Percentiles rank a stretch among this genome's conserved stretches.
Evolutionary conservation across 1,140 invertebrate species (phyloP).

Genomic region (Schlechtendalia chinensis): DNA sequence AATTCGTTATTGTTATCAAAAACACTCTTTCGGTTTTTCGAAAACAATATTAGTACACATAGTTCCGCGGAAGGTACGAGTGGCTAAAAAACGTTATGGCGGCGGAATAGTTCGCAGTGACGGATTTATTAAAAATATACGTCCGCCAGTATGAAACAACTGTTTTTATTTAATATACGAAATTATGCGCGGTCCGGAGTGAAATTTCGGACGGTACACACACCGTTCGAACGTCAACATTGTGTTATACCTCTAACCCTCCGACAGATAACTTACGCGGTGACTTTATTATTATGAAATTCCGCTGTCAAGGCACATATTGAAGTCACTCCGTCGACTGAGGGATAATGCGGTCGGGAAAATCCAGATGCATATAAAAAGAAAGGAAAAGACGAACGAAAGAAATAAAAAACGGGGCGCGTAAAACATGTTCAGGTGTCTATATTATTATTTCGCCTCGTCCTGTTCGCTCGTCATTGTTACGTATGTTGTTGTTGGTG

Average conservation of each 20-base stretch:
- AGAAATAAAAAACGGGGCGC: not conserved
- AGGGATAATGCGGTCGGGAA: not conserved
- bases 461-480: constrained; percentile 11
- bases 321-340: not conserved
- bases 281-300: constrained; percentile 45
- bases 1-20: not conserved
- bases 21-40: not conserved
- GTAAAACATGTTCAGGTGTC: constrained; percentile 39
- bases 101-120: not conserved
- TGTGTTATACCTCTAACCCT: not conserved
- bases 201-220: not conserved
- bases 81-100: not conserved
- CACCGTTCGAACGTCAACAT: constrained; percentile 6
- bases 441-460: constrained; percentile 20
- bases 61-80: not conserved
- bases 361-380: not conserved
- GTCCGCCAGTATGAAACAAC: not conserved
- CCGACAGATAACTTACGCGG: not conserved
- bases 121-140: constrained; percentile 43
- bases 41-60: constrained; percentile 8
- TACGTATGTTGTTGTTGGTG: not conserved
- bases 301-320: constrained; percentile 41
- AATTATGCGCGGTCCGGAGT: not conserved
- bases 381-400: not conserved
- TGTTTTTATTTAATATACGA: constrained; percentile 11